Base-by-base conservation (phyloP, 2,888 invertebrate genomes). In the Trileptium ribeirensis region DNA sequence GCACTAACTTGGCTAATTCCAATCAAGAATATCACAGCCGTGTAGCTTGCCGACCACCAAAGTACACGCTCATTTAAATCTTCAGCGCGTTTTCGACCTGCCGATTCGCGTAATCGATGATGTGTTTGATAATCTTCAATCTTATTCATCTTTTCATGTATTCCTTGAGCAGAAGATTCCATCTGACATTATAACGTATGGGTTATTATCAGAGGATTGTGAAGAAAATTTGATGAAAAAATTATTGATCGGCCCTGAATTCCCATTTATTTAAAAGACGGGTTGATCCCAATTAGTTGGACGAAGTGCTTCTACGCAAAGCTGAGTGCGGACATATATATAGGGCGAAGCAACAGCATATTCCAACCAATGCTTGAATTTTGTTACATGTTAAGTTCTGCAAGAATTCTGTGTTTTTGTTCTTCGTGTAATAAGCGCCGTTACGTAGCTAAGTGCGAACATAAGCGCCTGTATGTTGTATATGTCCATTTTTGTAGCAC, bases 71-170 rank as follows among this genome's bases (percentile, higher is more conserved):
- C 95, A 87, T 97, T 98, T 80, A 99, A 91, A 88, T 97, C 96
- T 90, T 99, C 99, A 0, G 97, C 99, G 82, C 97, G 92, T 88
- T 95, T 96, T 79, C 97, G 92, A 79, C 96, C 94, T 89, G 97
- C 96, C 0, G 97, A 93, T 90, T 99, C 99, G 79, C 96, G 92
- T 83, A 99, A 90, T 82, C 97, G 92, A 90, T 98, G 97, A 90
- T 98, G 97, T 1, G 98, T 99, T 91, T 99, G 98, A 87, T 94
- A 94, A 89, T 99, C 98, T 84, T 96, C 91, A 81, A 97, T 94
- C 84, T 92, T 93, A 86, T 94, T 94, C 78, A 97, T 90, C 83
- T 94, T 93, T 88, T 95, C 94, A 89, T 97, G 97, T 84, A 97
- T 93, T 89, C 93, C 93, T 88, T 94, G 93, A 1, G 95, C 93